Percentiles rank a stretch among this genome's conserved stretches.
phyloP scores from a whole-genome alignment of 2,888 invertebrate genomes.

The Argyresthia albistria region DNA sequence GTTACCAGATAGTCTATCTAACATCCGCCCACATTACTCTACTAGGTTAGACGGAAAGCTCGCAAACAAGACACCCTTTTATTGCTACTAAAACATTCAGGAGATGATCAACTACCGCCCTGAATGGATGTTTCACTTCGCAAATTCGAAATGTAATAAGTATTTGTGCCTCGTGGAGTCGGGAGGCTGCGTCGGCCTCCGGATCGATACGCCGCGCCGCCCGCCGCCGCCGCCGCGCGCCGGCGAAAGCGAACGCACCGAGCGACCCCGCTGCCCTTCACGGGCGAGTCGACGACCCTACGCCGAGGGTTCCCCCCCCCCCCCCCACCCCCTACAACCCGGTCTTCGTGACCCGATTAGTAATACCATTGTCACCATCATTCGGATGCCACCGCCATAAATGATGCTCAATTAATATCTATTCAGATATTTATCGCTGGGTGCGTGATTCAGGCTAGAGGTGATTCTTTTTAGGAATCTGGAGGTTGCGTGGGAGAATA shows the following conservation, averaged over 20 bases:
- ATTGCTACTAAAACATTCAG: too few relatives aligned
- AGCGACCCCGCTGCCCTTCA: conserved; percentile 59
- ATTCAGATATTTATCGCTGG: background rate
- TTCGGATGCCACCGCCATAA: conserved; percentile 2
- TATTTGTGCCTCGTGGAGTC: conserved; percentile 17
- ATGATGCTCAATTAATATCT: background rate
- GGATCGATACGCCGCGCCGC: too few relatives aligned
- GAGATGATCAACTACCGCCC: too few relatives aligned
- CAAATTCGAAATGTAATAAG: conserved; percentile 15
- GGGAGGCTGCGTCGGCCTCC: background rate
- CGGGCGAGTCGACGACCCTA: conserved; percentile 61
- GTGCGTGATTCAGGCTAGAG: too few relatives aligned
- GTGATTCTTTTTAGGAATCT: too few relatives aligned
- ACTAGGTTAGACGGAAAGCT: too few relatives aligned
- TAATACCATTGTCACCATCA: conserved; percentile 9
- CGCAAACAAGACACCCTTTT: too few relatives aligned
- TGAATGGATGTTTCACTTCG: background rate
- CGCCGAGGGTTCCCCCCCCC: conserved; percentile 20
- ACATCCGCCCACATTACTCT: too few relatives aligned
- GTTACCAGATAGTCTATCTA: too few relatives aligned
- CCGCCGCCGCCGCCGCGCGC: conserved; percentile 25
- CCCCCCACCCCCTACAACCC: conserved; percentile 27
- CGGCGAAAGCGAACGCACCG: conserved; percentile 63
- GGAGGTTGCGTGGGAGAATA: too few relatives aligned
- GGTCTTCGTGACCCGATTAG: conserved; percentile 56